A percentile compares a stretch with the other conserved stretches of the same genome.
Conservation (phyloP, 2,888 invertebrate genomes). For the Zaprionus bogoriensis region DNA sequence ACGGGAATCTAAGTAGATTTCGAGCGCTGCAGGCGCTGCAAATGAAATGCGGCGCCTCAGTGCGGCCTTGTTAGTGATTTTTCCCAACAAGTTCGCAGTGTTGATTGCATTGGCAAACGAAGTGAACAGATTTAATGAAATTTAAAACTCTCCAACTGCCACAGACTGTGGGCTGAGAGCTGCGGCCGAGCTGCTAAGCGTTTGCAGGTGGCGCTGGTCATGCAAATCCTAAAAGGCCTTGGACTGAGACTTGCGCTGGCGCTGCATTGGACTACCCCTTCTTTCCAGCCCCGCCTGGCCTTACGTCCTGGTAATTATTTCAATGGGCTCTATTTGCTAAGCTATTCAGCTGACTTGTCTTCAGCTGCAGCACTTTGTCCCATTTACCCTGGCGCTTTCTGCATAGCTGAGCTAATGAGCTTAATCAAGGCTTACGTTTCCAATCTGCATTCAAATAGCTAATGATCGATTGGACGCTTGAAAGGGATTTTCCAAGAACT, state of each 20-base stretch:
- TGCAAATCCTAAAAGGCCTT: slow-evolving; percentile 54
- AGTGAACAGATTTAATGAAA: slow-evolving; percentile 77
- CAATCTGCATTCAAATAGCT: slow-evolving; percentile 25
- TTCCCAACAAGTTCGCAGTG: slow-evolving; percentile 45
- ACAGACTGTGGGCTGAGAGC: too few species aligned
- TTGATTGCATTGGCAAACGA: slow-evolving; percentile 77
- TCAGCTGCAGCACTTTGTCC: slow-evolving; percentile 2
- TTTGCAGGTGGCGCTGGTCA: slow-evolving; percentile 30
- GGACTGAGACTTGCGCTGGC: too few species aligned
- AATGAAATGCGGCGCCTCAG: slow-evolving; percentile 72
- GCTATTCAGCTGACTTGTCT: slow-evolving; percentile 49
- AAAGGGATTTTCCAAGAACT: neutral
- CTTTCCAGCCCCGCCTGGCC: neutral
- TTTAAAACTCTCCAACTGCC: slow-evolving; percentile 59
- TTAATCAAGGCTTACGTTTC: slow-evolving; percentile 37
- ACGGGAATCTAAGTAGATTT: slow-evolving; percentile 59
- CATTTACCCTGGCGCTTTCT: slow-evolving; percentile 44
- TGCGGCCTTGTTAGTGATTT: slow-evolving; percentile 33
- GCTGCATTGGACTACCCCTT: neutral
- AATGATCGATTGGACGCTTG: slow-evolving; percentile 15
- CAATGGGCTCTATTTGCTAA: slow-evolving; percentile 60
- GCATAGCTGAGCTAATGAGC: slow-evolving; percentile 59
- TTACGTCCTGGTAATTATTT: slow-evolving; percentile 64
- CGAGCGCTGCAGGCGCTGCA: slow-evolving; percentile 68
- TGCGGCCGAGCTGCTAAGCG: neutral